These are phyloP conservation scores for Aphidoletes aphidimyza DNA, from an alignment of 2,888 invertebrate species.

Conservation along the genomic window DNA sequence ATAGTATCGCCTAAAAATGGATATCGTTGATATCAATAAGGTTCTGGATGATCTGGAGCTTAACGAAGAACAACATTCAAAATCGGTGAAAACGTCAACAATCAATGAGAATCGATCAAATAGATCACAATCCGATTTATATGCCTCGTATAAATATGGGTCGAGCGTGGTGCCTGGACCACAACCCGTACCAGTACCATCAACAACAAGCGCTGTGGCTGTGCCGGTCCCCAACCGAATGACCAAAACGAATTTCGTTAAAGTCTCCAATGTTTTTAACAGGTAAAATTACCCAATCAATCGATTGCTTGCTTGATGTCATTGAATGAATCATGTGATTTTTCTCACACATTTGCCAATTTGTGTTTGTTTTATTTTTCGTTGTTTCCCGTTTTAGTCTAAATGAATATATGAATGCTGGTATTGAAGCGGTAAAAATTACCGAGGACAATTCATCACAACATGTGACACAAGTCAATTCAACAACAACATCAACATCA, in stretches of 20 bases:
- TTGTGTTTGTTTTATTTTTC: neutral
- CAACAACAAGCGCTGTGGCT: constrained; percentile 19
- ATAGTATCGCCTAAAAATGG: constrained; percentile 61
- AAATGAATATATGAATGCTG: constrained; percentile 71
- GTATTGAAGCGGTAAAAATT: constrained; percentile 59
- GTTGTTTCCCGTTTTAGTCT: constrained; percentile 66
- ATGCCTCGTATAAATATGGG: constrained; percentile 17
- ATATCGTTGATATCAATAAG: constrained; percentile 80
- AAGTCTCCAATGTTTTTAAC: constrained; percentile 72
- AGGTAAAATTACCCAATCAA: neutral
- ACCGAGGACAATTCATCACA: neutral
- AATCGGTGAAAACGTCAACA: neutral
- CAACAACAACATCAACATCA: neutral
- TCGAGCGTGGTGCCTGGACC: neutral
- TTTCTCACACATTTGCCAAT: neutral
- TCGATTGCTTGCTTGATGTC: neutral
- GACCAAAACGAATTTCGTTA: constrained; percentile 64
- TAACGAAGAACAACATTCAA: constrained; percentile 68
- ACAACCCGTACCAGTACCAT: neutral
- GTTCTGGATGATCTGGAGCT: constrained; percentile 86
- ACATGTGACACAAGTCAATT: neutral
- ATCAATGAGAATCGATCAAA: neutral
- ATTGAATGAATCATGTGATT: neutral
- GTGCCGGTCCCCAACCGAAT: constrained; percentile 57
- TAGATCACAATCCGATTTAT: constrained; percentile 50